Conservation (phyloP, 2,888 invertebrate species). For the Anthrax anthrax region DNA sequence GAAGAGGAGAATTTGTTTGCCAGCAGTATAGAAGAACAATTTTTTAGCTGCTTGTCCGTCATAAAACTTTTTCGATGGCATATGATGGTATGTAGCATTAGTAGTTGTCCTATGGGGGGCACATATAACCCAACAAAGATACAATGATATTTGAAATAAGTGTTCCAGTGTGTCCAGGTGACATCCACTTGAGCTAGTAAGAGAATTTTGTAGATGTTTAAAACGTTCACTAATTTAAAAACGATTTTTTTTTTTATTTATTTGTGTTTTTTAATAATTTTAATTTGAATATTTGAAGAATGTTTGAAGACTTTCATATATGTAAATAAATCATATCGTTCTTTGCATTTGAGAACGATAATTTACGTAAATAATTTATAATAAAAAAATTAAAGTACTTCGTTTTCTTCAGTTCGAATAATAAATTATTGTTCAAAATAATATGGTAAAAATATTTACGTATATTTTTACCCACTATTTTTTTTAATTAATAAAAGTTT, state of each 20-base stretch:
- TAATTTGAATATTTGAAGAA: not conserved
- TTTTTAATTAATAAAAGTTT: too few species aligned
- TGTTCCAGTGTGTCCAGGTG: not conserved
- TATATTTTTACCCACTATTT: too few species aligned
- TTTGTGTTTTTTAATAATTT: not conserved
- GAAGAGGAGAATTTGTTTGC: too few species aligned
- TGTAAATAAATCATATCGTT: too few species aligned
- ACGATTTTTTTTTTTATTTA: not conserved
- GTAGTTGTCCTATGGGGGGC: not conserved
- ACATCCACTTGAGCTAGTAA: not conserved
- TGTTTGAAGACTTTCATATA: too few species aligned
- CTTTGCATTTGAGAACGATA: too few species aligned
- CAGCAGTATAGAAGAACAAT: too few species aligned
- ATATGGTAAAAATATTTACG: too few species aligned
- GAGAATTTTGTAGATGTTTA: not conserved
- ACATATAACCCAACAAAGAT: not conserved
- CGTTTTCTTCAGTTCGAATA: too few species aligned
- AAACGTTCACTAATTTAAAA: not conserved
- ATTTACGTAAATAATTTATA: too few species aligned
- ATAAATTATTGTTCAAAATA: too few species aligned
- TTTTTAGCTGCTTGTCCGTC: not conserved
- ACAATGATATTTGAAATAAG: not conserved
- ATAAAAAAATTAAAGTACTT: too few species aligned
- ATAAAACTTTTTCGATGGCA: not conserved
- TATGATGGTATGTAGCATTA: not conserved